Evolutionary conservation across 1,140 invertebrate species (phyloP), one percentile per base, ranked within the genome.

Genomic region (Aphelenchoides besseyi): DNA sequence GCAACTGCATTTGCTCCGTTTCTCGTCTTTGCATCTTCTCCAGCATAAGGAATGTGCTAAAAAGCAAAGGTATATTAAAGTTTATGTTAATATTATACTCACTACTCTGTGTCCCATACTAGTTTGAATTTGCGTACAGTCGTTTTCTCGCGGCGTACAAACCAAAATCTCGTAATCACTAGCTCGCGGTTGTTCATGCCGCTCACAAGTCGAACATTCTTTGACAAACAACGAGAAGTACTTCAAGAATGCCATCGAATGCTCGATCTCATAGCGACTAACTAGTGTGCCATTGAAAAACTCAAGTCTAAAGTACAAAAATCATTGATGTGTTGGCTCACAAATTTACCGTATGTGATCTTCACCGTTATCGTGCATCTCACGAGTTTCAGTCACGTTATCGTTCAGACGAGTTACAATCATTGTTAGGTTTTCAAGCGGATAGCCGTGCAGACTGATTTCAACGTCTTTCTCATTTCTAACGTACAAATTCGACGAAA

Each of bases 201-300:
- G 76, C 3, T 29, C 26, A 37, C 74, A 75, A 5, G 68, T 52
- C 26, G 33, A 37, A 53, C 74, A 76, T 33, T 76, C 74, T 30
- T 76, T 74, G 12, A 76, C 63, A 33, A 29, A 78, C 16, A 76
- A 32, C 12, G 71, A 61, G 48, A 52, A 76, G 53, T 80, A 80
- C 35, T 78, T 79, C 2, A 80, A 41, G 73, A 77, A 76, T 26
- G 53, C 79, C n/a, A 72, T 53, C 9, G 75, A 76, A 61, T 80
- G 75, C n/a, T 48, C 75, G 23, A n/a, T 30, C 26, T 76, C 59
- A 18, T 28, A 41, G 48, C 64, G 12, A 76, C 74, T 59, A 30
- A 70, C 8, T n/a, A 79, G 64, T n/a, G 77, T 72, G 26, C 55
- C 73, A 53, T 76, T 79, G 53, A 76, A 76, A 23, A 76, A 71